phyloP scores from a whole-genome alignment of 2,888 invertebrate species.

The Drosophila nr. fundita region DNA sequence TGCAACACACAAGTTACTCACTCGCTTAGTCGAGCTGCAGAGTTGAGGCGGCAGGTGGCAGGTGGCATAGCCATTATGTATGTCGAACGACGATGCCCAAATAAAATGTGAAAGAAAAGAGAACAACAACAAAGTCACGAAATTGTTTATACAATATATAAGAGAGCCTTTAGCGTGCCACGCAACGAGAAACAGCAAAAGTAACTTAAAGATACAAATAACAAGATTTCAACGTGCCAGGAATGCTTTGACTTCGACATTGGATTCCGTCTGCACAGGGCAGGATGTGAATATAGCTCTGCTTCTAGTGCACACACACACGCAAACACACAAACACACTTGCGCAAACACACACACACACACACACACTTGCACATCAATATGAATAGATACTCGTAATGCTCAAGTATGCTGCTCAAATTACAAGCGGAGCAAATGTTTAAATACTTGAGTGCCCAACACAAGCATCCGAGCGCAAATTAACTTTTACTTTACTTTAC shows the following conservation, averaged over 20 bases:
- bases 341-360: neutral
- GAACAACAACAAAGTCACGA: constrained; percentile 75
- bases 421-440: constrained; percentile 77
- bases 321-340: constrained; percentile 1
- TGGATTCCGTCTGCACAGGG: neutral
- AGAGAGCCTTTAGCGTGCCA: constrained; percentile 48
- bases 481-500: constrained; percentile 66
- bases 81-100: constrained; percentile 60
- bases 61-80: constrained; percentile 65
- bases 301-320: constrained; percentile 13
- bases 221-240: constrained; percentile 66
- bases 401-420: constrained; percentile 71
- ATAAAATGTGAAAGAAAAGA: constrained; percentile 65
- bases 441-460: constrained; percentile 78
- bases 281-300: constrained; percentile 13
- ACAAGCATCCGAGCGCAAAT: constrained; percentile 61
- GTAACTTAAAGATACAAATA: constrained; percentile 77
- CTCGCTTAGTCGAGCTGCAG: constrained; percentile 14
- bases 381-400: constrained; percentile 61
- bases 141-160: constrained; percentile 80
- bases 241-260: constrained; percentile 37
- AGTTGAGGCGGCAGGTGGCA: constrained; percentile 5
- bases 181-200: constrained; percentile 68
- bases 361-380: constrained; percentile 17
- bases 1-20: constrained; percentile 47